These are phyloP conservation scores for Amphimallon solstitiale DNA, from an alignment of 2,888 invertebrate species.

Conservation along the genomic window DNA sequence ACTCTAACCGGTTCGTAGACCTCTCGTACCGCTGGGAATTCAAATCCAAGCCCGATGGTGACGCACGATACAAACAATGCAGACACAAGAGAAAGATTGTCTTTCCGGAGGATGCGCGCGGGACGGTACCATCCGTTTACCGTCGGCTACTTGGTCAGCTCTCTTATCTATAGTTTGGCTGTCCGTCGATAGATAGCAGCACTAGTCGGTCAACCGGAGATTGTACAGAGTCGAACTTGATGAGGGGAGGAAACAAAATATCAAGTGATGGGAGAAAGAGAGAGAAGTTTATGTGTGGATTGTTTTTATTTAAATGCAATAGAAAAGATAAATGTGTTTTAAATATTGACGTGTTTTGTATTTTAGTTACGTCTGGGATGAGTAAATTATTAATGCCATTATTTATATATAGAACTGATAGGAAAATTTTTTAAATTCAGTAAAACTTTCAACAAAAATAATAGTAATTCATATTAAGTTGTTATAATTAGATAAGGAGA, in stretches of 20 bases:
- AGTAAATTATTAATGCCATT: no score
- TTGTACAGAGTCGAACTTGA: no score
- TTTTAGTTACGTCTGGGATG: no score
- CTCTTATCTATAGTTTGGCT: slow-evolving; percentile 52
- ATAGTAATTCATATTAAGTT: no score
- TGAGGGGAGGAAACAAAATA: background rate
- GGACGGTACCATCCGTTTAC: slow-evolving; percentile 54
- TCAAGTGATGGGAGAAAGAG: background rate
- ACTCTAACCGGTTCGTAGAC: background rate
- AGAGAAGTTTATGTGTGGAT: slow-evolving; percentile 1
- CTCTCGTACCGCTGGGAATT: background rate
- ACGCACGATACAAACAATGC: background rate
- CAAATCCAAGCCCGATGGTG: slow-evolving; percentile 16
- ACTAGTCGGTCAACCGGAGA: slow-evolving; percentile 44
- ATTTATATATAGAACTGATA: no score
- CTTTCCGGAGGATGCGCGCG: slow-evolving; percentile 52
- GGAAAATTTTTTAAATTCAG: no score
- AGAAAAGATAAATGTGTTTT: no score
- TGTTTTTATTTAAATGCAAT: no score
- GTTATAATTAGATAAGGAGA: no score
- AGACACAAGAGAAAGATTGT: slow-evolving; percentile 7
- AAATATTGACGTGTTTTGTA: no score
- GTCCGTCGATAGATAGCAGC: slow-evolving; percentile 55
- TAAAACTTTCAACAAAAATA: no score
- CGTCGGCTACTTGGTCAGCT: slow-evolving; percentile 46